These are phyloP conservation scores for Rhopilema esculentum DNA, from an alignment of 30 jellyfish, hydroid and myxozoan genomes.

Conservation along the genomic window DNA sequence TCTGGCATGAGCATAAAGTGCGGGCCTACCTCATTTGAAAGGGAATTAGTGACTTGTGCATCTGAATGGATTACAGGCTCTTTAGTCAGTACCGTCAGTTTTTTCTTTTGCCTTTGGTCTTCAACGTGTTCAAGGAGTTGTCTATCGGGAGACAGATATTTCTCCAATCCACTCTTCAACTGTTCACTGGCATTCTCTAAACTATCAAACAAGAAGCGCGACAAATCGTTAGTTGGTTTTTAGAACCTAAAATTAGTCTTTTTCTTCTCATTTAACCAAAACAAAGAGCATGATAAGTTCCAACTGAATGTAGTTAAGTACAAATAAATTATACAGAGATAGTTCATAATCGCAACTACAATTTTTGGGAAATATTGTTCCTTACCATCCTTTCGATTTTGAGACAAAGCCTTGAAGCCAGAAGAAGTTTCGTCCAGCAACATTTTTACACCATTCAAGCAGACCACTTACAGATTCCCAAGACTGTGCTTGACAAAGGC, in stretches of 20 bases:
- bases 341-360: neutral
- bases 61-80: constrained; percentile 92
- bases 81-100: constrained; percentile 86
- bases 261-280: no score
- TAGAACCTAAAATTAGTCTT: no score
- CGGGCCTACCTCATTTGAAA: constrained; percentile 77
- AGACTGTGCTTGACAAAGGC: constrained; percentile 83
- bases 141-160: constrained; percentile 90
- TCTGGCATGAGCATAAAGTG: no score
- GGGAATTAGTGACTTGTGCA: constrained; percentile 61
- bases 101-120: constrained; percentile 78
- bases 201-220: constrained; percentile 27
- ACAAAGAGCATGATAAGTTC: no score
- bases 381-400: constrained; percentile 93
- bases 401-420: constrained; percentile 89
- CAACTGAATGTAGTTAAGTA: no score
- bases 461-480: constrained; percentile 92
- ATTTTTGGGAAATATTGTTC: neutral
- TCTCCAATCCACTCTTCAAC: constrained; percentile 63
- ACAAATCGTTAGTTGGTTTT: no score
- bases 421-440: constrained; percentile 86
- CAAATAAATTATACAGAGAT: neutral
- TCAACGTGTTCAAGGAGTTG: constrained; percentile 67
- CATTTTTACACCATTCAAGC: constrained; percentile 93
- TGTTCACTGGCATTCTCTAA: constrained; percentile 90